Conservation (phyloP, 53 echinoderm and acorn worm genomes). For the Henricia sp. region DNA sequence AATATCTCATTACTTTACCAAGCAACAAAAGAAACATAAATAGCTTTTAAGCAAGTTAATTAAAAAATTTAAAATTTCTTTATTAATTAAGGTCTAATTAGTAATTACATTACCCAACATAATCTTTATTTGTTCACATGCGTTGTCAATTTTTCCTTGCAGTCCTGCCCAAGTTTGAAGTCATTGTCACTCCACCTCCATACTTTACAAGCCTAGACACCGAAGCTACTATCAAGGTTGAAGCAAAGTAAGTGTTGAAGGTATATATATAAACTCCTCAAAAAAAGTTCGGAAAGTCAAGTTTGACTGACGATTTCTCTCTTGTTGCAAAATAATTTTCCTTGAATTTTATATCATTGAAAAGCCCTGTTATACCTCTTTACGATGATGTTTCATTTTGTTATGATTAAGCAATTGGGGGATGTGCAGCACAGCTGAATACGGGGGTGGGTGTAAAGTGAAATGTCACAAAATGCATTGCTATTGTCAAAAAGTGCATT, state of each 20-base stretch:
- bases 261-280: neutral
- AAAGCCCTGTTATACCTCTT: too few species aligned
- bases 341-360: neutral
- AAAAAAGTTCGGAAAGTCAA: neutral
- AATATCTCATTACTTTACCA: neutral
- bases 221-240: conserved; percentile 51
- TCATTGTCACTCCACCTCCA: conserved; percentile 70
- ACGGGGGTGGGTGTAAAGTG: too few species aligned
- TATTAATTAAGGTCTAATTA: neutral
- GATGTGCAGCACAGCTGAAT: too few species aligned
- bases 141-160: neutral
- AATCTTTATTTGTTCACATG: neutral
- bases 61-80: neutral
- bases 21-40: too few species aligned
- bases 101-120: neutral
- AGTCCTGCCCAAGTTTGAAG: conserved; percentile 97
- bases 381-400: too few species aligned
- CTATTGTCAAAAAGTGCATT: too few species aligned
- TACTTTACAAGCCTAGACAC: conserved; percentile 26
- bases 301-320: neutral
- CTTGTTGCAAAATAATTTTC: neutral
- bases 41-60: too few species aligned
- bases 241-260: conserved; percentile 78
- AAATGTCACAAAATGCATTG: too few species aligned
- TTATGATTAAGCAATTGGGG: too few species aligned